Percentiles rank a stretch among this genome's conserved stretches.
phyloP scores from a whole-genome alignment of 2,113 vertebrate species.

The Ciconia maguari region DNA sequence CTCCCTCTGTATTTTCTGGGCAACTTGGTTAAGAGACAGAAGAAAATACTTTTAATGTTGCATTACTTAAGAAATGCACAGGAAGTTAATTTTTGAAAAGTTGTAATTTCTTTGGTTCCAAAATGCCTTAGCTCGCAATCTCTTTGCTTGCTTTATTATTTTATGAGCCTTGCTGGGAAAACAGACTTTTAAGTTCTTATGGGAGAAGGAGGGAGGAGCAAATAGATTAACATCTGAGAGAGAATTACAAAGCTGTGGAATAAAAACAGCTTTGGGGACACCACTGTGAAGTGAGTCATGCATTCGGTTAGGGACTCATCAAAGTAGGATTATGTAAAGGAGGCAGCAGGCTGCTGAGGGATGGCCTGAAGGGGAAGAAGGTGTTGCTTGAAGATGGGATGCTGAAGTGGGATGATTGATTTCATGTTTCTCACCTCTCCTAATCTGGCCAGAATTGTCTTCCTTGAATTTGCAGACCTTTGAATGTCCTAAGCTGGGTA shows the following conservation, averaged over 20 bases:
- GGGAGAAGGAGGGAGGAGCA: not conserved
- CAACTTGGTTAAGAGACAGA: not conserved
- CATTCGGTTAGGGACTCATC: not conserved
- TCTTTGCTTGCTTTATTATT: not conserved
- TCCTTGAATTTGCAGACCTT: not conserved
- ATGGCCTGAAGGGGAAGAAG: not conserved
- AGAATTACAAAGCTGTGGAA: not conserved
- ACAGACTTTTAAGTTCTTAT: not conserved
- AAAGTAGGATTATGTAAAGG: not conserved
- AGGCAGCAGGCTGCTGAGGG: not conserved
- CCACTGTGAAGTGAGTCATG: not conserved
- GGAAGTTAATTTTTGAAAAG: not conserved
- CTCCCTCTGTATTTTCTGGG: not conserved
- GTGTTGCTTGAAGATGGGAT: not conserved
- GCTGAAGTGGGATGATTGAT: not conserved
- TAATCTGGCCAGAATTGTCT: not conserved
- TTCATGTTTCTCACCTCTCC: not conserved
- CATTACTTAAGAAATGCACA: not conserved
- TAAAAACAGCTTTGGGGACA: not conserved
- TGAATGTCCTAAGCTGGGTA: not conserved
- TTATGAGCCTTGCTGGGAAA: not conserved
- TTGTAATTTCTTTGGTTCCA: not conserved
- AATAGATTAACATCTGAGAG: not conserved
- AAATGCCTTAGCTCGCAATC: not conserved
- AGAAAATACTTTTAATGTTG: not conserved